Conservation (phyloP, 2,888 invertebrate species). For the Mamestra brassicae region DNA sequence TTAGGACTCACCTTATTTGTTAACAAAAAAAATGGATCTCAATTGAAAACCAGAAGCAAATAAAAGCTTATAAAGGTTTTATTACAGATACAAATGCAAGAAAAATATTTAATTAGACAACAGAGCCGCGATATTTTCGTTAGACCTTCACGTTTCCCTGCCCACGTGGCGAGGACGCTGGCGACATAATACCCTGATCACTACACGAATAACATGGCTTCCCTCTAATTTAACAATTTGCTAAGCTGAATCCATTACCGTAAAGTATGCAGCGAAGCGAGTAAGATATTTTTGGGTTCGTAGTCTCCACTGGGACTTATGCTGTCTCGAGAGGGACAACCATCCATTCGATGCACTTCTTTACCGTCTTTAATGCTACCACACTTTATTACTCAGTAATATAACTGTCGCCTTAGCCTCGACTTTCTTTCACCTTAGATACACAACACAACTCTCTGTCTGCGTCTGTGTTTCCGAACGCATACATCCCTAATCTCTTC, state of each 20-base stretch:
- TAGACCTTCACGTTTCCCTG: slow-evolving; percentile 18
- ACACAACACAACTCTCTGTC: not conserved
- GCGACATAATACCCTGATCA: slow-evolving; percentile 8
- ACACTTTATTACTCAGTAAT: not conserved
- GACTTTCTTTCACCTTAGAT: not conserved
- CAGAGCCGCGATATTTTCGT: too few species aligned
- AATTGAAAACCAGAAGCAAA: too few species aligned
- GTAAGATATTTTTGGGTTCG: not conserved
- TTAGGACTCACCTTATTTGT: too few species aligned
- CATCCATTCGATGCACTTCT: not conserved
- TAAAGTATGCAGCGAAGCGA: slow-evolving; percentile 11
- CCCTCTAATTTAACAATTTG: slow-evolving; percentile 11
- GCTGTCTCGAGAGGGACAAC: not conserved
- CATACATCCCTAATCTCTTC: too few species aligned
- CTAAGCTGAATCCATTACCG: slow-evolving; percentile 24
- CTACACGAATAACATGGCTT: slow-evolving; percentile 26
- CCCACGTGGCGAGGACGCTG: slow-evolving; percentile 19
- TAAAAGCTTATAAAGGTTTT: too few species aligned
- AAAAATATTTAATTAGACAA: too few species aligned
- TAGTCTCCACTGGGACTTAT: not conserved
- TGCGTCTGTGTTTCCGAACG: too few species aligned
- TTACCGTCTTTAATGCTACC: too few species aligned
- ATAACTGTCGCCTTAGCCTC: not conserved
- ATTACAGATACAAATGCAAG: too few species aligned
- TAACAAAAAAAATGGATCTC: too few species aligned